These are phyloP conservation scores for Mycalesis mineus DNA, from an alignment of 2,888 invertebrate genomes.

Conservation along the genomic window DNA sequence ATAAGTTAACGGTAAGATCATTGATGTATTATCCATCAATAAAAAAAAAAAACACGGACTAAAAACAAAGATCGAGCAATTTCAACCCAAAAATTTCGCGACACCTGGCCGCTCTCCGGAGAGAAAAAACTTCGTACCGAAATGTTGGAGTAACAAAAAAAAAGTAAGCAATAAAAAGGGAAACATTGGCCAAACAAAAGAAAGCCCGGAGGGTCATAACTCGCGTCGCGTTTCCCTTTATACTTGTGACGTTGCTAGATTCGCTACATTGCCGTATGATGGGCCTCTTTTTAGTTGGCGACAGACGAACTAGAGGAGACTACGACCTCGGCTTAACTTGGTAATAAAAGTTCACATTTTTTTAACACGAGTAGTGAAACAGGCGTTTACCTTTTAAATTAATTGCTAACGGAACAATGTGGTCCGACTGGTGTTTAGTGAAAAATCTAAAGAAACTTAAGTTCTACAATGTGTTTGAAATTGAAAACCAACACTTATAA, in stretches of 20 bases:
- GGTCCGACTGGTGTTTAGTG: too few relatives aligned
- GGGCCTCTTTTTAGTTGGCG: slow-evolving; percentile 5
- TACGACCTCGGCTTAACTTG: not conserved
- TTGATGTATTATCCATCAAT: too few relatives aligned
- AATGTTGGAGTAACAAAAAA: slow-evolving; percentile 36
- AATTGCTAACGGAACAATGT: too few relatives aligned
- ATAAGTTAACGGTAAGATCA: too few relatives aligned
- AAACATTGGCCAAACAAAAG: slow-evolving; percentile 66
- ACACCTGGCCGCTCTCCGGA: slow-evolving; percentile 26
- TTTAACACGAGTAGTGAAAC: too few relatives aligned
- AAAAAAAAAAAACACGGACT: slow-evolving; percentile 1
- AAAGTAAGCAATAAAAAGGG: slow-evolving; percentile 46
- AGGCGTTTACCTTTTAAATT: too few relatives aligned
- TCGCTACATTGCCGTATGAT: slow-evolving; percentile 49
- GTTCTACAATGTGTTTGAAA: too few relatives aligned
- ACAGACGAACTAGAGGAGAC: not conserved
- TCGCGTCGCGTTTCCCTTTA: slow-evolving; percentile 65
- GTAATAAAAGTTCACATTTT: not conserved
- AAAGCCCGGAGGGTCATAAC: slow-evolving; percentile 66
- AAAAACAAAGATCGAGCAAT: slow-evolving; percentile 10
- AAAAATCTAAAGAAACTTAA: too few relatives aligned
- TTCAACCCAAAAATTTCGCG: slow-evolving; percentile 10
- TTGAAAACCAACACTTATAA: too few relatives aligned
- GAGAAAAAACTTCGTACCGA: slow-evolving; percentile 42
- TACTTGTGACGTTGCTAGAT: slow-evolving; percentile 64